These are phyloP conservation scores for Erannis defoliaria DNA, from an alignment of 2,888 invertebrate species.

Conservation along the genomic window DNA sequence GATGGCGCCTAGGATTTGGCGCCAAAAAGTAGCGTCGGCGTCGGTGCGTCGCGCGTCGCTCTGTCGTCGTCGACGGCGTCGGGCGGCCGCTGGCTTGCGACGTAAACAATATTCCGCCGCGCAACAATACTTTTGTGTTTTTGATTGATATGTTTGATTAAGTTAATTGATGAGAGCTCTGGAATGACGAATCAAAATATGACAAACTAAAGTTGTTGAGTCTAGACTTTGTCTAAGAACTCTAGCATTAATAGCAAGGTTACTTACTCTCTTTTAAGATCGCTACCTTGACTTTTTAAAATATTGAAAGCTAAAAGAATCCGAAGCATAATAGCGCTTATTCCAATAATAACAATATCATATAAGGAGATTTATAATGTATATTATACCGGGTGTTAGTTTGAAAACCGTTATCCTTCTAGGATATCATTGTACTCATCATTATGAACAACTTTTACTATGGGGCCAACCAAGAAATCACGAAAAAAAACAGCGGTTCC, in stretches of 20 bases:
- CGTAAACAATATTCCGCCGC: slow-evolving; percentile 57
- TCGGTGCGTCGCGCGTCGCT: slow-evolving; percentile 57
- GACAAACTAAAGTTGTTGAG: background rate
- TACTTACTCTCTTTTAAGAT: too few species aligned
- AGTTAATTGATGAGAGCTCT: slow-evolving; percentile 20
- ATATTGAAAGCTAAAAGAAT: too few species aligned
- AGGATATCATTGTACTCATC: too few species aligned
- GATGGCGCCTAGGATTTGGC: slow-evolving; percentile 59
- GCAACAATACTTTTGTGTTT: slow-evolving; percentile 54
- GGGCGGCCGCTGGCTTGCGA: slow-evolving; percentile 40
- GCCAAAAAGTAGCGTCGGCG: slow-evolving; percentile 70
- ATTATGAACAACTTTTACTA: too few species aligned
- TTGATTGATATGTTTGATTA: slow-evolving; percentile 54
- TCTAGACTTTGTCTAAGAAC: background rate
- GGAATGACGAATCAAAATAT: background rate
- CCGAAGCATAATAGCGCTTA: too few species aligned
- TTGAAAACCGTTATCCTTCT: too few species aligned
- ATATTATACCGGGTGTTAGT: too few species aligned
- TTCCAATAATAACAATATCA: background rate
- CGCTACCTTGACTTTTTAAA: too few species aligned
- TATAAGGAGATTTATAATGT: too few species aligned
- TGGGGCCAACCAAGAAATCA: too few species aligned
- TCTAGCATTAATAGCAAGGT: too few species aligned
- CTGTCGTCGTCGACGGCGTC: slow-evolving; percentile 50
- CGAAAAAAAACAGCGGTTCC: too few species aligned